These are phyloP conservation scores for Myathropa florea DNA, from an alignment of 2,888 invertebrate genomes.

Conservation along the genomic window DNA sequence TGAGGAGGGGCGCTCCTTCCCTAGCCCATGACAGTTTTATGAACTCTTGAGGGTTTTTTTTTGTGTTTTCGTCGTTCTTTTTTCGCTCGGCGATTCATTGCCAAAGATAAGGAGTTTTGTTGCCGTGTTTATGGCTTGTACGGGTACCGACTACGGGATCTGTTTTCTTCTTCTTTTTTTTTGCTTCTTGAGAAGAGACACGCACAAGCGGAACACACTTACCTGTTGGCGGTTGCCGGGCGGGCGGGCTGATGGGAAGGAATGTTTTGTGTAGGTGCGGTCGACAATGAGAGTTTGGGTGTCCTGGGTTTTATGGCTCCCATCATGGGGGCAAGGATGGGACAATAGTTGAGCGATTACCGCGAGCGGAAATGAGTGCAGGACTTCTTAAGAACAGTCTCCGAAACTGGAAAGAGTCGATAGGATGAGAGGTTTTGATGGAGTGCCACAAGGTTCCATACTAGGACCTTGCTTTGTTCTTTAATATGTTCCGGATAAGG, in stretches of 20 bases:
- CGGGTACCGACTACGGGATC: constrained; percentile 22
- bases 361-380: neutral
- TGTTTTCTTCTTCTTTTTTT: neutral
- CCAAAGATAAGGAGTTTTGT: constrained; percentile 53
- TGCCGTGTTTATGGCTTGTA: constrained; percentile 64
- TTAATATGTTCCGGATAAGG: neutral
- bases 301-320: neutral
- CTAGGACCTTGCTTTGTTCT: neutral
- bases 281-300: neutral
- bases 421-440: neutral
- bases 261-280: neutral
- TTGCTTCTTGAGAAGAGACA: neutral
- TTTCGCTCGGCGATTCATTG: constrained; percentile 44
- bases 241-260: neutral
- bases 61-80: neutral
- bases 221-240: neutral
- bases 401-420: too few relatives aligned
- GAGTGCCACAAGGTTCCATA: neutral
- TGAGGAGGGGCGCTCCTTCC: neutral
- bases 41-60: constrained; percentile 50
- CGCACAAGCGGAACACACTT: neutral
- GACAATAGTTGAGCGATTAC: neutral
- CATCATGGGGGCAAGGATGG: neutral
- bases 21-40: constrained; percentile 63
- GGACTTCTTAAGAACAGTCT: neutral